Evolutionary conservation across 2,113 vertebrate genomes (phyloP).

Genomic region (Lagenorhynchus albirostris): DNA sequence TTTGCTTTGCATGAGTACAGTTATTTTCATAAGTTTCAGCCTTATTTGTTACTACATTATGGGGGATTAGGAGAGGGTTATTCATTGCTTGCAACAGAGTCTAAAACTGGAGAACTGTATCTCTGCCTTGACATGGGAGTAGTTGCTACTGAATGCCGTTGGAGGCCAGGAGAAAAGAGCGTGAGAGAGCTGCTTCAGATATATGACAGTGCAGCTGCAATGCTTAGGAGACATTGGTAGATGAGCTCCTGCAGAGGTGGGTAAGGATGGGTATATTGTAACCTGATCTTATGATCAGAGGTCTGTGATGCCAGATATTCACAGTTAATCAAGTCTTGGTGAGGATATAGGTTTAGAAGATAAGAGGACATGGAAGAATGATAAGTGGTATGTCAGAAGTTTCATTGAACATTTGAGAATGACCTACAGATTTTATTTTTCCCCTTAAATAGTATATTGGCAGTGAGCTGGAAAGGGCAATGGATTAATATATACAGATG

Average conservation of each 20-base stretch:
- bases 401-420: background rate
- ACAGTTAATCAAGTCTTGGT: background rate
- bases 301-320: background rate
- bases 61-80: background rate
- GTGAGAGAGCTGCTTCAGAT: background rate
- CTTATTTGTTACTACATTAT: background rate
- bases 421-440: background rate
- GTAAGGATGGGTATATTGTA: background rate
- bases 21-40: background rate
- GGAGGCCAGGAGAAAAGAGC: background rate
- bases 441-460: slow-evolving; percentile 2
- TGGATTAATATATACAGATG: background rate
- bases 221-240: background rate
- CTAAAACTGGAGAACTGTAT: background rate
- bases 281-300: background rate
- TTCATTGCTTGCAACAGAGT: background rate
- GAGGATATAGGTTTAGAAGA: background rate
- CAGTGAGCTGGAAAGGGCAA: background rate
- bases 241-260: background rate
- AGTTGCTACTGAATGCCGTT: background rate
- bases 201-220: background rate
- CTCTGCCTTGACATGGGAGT: background rate
- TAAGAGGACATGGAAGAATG: background rate
- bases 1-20: background rate
- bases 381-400: background rate